phyloP scores from a whole-genome alignment of 1,140 invertebrate species.

The Nymphalis io region DNA sequence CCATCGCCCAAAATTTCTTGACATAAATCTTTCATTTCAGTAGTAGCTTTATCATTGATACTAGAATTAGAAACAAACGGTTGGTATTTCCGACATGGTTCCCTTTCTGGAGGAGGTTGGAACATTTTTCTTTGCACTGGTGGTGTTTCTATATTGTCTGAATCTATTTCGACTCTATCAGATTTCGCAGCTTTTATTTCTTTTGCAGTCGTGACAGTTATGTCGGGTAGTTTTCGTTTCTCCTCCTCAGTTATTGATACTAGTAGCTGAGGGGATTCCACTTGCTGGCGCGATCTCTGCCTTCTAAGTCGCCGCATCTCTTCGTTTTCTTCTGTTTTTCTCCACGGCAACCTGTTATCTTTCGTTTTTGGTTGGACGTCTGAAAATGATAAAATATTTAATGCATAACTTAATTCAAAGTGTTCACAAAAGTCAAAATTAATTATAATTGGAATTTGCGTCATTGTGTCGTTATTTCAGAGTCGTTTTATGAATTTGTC shows the following conservation, averaged over 20 bases:
- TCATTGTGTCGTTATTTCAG: too few relatives aligned
- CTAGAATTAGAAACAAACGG: slow-evolving; percentile 52
- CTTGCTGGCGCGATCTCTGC: slow-evolving; percentile 72
- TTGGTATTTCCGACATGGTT: slow-evolving; percentile 82
- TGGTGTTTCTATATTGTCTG: slow-evolving; percentile 94
- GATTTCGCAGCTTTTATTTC: slow-evolving; percentile 73
- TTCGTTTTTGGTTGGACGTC: slow-evolving; percentile 87
- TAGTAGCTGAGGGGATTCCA: slow-evolving; percentile 67
- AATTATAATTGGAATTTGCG: too few relatives aligned
- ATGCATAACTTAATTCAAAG: neutral
- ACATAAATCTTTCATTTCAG: slow-evolving; percentile 73
- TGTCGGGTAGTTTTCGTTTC: slow-evolving; percentile 75
- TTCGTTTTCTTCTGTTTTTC: slow-evolving; percentile 82
- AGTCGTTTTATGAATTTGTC: too few relatives aligned
- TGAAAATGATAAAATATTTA: slow-evolving; percentile 59
- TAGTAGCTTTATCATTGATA: slow-evolving; percentile 64
- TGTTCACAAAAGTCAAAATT: too few relatives aligned
- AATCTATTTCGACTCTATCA: slow-evolving; percentile 92
- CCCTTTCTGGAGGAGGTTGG: slow-evolving; percentile 83
- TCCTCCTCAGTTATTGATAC: slow-evolving; percentile 82
- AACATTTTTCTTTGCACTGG: slow-evolving; percentile 88
- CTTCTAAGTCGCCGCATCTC: slow-evolving; percentile 77
- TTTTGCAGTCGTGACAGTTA: slow-evolving; percentile 58
- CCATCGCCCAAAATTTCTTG: slow-evolving; percentile 84
- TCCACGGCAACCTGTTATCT: slow-evolving; percentile 89